phyloP scores from a whole-genome alignment of 2,797 vertebrate genomes.

The Enteromius fasciolatus region DNA sequence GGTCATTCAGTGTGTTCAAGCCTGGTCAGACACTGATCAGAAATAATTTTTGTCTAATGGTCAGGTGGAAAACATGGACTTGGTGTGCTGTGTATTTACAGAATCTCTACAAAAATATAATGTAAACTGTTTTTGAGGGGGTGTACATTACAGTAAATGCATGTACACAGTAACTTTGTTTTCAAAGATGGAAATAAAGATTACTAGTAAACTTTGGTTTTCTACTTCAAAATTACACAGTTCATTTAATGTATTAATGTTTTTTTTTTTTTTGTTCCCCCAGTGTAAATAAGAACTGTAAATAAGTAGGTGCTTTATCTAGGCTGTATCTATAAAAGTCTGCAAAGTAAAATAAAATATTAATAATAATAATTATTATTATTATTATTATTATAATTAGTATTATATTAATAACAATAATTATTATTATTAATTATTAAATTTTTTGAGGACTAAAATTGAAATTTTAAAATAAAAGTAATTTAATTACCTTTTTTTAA shows the following conservation, averaged over 20 bases:
- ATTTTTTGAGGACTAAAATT: too few relatives aligned
- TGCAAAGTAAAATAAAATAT: too few relatives aligned
- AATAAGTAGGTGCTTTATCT: too few relatives aligned
- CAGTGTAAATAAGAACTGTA: too few relatives aligned
- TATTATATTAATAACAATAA: too few relatives aligned
- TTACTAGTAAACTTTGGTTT: neutral
- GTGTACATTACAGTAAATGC: neutral
- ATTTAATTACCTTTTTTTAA: too few relatives aligned
- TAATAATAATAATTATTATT: too few relatives aligned
- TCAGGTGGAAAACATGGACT: constrained; percentile 48
- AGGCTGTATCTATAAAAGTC: neutral
- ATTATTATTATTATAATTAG: too few relatives aligned
- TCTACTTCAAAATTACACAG: too few relatives aligned
- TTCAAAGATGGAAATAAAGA: neutral
- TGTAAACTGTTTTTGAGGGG: neutral
- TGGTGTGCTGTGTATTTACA: neutral
- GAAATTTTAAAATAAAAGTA: too few relatives aligned
- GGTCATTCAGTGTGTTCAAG: constrained; percentile 73
- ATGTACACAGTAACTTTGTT: neutral
- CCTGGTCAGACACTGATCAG: constrained; percentile 66
- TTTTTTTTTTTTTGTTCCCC: neutral
- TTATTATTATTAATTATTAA: too few relatives aligned
- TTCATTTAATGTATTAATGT: neutral
- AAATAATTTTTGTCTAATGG: constrained; percentile 72
- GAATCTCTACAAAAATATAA: neutral